Base-by-base conservation (phyloP, 2,888 invertebrate genomes). In the Zaprionus obscuricornis region DNA sequence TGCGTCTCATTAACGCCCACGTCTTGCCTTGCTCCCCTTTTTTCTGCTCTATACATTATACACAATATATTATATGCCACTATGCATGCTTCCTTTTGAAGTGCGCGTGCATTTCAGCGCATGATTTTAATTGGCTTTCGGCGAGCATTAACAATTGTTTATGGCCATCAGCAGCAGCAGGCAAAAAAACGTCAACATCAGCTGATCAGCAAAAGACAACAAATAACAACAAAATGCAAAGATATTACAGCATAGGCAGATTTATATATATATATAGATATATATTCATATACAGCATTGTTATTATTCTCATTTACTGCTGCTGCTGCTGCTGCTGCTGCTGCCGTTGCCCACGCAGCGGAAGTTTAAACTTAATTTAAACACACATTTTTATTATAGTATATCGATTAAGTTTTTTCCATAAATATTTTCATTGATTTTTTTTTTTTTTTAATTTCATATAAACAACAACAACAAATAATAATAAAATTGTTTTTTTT, bases 41-140 rank as follows among this genome's bases (percentile, higher is more conserved):
- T 42, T 11, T 45, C 26, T 27, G 17, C 31, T 43, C 24, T 24
- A 4, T 8, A 4, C 24, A 4, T 24, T 24, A 4, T 6, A 24
- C 8, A 8, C 39, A n/a, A n/a, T n/a, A n/a, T n/a, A n/a, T n/a
- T n/a, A n/a, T n/a, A n/a, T n/a, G n/a, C n/a, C n/a, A n/a, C n/a
- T n/a, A n/a, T n/a, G n/a, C n/a, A n/a, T n/a, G 11, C 50, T 46
- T 47, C 50, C 34, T 54, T 71, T 66, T 66, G 49, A 74, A 72
- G 81, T 65, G 65, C 45, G 58, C 71, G 72, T 65, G 73, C 81
- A 70, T 79, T 73, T 81, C 64, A 55, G 70, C 77, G 66, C 66
- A 83, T 49, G 63, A 83, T 68, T 81, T 83, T 83, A 81, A 84
- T 81, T 84, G 69, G 66, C 75, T 78, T 72, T 66, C 55, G 26